Conservation (phyloP, 2,113 vertebrate genomes). For the Periophthalmodon schlosseri region DNA sequence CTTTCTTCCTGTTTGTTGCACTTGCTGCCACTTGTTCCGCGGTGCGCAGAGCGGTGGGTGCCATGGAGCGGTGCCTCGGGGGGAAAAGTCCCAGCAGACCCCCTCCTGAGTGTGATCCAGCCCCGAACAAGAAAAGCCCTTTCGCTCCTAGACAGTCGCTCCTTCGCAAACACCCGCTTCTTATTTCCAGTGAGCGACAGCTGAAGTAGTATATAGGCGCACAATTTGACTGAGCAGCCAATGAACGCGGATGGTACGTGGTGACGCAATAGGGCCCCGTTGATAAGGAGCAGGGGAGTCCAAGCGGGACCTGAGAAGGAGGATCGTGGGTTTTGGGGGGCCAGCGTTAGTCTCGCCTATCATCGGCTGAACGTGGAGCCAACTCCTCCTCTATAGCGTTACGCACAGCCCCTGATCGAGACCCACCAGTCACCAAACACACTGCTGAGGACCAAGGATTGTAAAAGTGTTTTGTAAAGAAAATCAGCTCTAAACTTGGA, state of each 20-base stretch:
- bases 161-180: conserved; percentile 26
- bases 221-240: conserved; percentile 79
- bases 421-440: conserved; percentile 49
- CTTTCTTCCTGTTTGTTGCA: conserved; percentile 6
- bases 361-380: conserved; percentile 78
- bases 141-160: conserved; percentile 14
- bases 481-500: conserved; percentile 46
- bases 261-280: conserved; percentile 90
- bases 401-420: conserved; percentile 70
- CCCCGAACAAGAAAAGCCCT: conserved; percentile 7
- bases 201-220: conserved; percentile 59
- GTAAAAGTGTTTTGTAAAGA: conserved; percentile 21
- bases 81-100: conserved; percentile 7
- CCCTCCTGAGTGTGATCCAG: conserved; percentile 23
- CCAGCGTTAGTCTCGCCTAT: conserved; percentile 76
- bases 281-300: conserved; percentile 93
- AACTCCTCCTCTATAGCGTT: conserved; percentile 79
- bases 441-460: conserved; percentile 55
- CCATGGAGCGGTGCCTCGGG: conserved; percentile 10
- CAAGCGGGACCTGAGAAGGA: conserved; percentile 82
- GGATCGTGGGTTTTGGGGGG: conserved; percentile 76
- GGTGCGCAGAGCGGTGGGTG: conserved; percentile 10
- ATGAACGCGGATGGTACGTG: conserved; percentile 81
- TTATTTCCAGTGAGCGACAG: conserved; percentile 19
- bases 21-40: conserved; percentile 9